Percentiles rank a stretch among this genome's conserved stretches.
Evolutionary conservation across 2,888 invertebrate species (phyloP).

Genomic region (Amphipyra berbera): DNA sequence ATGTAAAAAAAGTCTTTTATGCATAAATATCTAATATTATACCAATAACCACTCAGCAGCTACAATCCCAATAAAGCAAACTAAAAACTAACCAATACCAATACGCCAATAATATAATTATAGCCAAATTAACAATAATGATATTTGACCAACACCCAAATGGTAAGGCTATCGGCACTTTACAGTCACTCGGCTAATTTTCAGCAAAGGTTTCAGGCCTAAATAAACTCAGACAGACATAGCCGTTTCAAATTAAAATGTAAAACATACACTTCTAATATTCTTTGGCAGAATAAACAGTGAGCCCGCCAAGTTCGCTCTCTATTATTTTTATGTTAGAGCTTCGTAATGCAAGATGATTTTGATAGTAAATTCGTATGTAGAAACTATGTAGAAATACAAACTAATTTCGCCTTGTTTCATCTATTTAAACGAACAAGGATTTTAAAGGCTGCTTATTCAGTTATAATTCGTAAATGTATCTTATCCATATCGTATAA

Average conservation of each 20-base stretch:
- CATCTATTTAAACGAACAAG: too few relatives aligned
- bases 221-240: slow-evolving; percentile 44
- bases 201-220: slow-evolving; percentile 30
- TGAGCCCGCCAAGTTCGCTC: neutral
- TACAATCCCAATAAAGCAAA: neutral
- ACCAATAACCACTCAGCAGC: neutral
- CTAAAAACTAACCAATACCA: neutral
- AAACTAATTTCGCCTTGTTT: too few relatives aligned
- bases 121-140: slow-evolving; percentile 13
- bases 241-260: slow-evolving; percentile 38
- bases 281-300: slow-evolving; percentile 20
- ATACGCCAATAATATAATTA: slow-evolving; percentile 12
- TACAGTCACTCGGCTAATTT: slow-evolving; percentile 14
- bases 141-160: slow-evolving; percentile 16
- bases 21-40: neutral
- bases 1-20: too few relatives aligned
- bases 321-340: slow-evolving; percentile 10
- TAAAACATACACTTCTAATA: slow-evolving; percentile 29
- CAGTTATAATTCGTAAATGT: too few relatives aligned
- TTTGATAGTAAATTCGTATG: neutral
- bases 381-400: neutral
- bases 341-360: slow-evolving; percentile 1
- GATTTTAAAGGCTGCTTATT: too few relatives aligned
- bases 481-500: too few relatives aligned
- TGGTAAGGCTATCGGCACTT: slow-evolving; percentile 4